Evolutionary conservation across 2,113 vertebrate species (phyloP), one percentile per base, ranked within the genome.

Genomic region (Acrocephalus arundinaceus): DNA sequence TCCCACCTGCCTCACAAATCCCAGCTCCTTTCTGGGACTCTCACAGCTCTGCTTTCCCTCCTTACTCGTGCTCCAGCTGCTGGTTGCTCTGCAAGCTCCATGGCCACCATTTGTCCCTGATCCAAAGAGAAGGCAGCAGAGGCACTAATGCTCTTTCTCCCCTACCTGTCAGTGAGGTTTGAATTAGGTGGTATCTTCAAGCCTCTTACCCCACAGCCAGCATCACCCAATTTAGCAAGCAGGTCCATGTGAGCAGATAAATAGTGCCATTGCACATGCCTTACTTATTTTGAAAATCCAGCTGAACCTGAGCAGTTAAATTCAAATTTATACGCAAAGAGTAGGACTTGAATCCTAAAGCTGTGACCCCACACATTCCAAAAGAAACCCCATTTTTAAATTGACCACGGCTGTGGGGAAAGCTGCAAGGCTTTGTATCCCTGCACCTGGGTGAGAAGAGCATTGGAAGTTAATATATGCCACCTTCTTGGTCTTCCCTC

Each of bases 1-100:
- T 39, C 31, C 61, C 71, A 13, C 0, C 0, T 41, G 43, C 41
- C 63, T 77, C 8, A 2, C 54, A 81, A 78, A 13, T 13, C 30
- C 21, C 62, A 62, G 37, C 39, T 79, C 30, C 17, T 65, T 83
- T 33, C 28, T 46, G 54, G 37, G n/a, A 46, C 23, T 81, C 5
- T 30, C 37, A 45, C 13, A 61, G 41, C 28, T 45, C 51, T 71
- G 46, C 19, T 66, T 57, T 61, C 48, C 7, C 28, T 76, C 35
- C 57, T 67, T 27, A 28, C 23, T 48, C 1, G 0, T 35, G 19
- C 37, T 67, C n/a, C 48, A 39, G 41, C 31, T 83, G 37, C 72
- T 79, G 37, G n/a, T 14, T 61, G 41, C 46, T 78, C 51, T 70
- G 22, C 49, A 73, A 77, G 49, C 45, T 48, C 30, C 14, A 25